Conservation (phyloP, 2,888 invertebrate genomes). For the Hemicrepidius hirtus region DNA sequence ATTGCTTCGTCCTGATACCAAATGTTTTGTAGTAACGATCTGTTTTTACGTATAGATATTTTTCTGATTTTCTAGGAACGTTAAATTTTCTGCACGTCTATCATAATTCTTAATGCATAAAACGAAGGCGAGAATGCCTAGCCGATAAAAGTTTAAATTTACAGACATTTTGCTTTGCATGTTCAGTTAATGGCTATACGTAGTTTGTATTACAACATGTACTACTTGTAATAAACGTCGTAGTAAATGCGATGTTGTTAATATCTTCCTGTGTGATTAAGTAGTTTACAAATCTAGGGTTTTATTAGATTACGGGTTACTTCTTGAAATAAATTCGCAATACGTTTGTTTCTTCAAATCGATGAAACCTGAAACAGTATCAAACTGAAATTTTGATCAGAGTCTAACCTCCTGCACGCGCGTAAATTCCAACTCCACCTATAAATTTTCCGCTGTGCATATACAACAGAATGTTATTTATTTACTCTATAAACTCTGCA, state of each 20-base stretch:
- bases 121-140: not conserved
- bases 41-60: not conserved
- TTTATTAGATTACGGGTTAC: no score
- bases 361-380: not conserved
- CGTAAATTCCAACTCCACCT: constrained; percentile 24
- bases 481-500: constrained; percentile 51
- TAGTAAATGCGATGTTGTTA: constrained; percentile 1
- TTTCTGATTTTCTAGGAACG: not conserved
- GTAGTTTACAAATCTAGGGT: not conserved
- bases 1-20: not conserved
- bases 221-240: constrained; percentile 17
- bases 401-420: constrained; percentile 15
- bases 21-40: constrained; percentile 3
- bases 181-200: constrained; percentile 7
- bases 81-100: no score
- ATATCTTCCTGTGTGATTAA: not conserved
- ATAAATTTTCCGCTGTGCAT: constrained; percentile 44
- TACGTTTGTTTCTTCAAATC: no score
- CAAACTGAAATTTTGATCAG: constrained; percentile 33
- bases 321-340: no score
- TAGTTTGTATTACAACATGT: not conserved
- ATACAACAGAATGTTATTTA: constrained; percentile 45
- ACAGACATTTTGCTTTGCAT: constrained; percentile 23
- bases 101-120: no score
- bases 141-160: constrained; percentile 38